phyloP scores from a whole-genome alignment of 1,140 invertebrate genomes.

The Drosophila nigromelanica region DNA sequence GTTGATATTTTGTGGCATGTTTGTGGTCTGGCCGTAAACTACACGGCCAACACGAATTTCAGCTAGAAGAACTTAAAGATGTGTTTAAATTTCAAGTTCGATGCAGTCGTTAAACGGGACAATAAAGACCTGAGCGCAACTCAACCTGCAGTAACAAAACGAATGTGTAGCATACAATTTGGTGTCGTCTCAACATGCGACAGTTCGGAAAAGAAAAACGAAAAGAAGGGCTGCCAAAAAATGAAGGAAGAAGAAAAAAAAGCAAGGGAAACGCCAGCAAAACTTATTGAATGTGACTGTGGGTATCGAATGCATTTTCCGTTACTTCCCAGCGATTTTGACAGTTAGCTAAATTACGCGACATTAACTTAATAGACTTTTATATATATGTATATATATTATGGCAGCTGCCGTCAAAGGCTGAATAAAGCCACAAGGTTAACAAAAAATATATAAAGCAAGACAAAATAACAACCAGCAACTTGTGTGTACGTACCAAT shows the following conservation, averaged over 20 bases:
- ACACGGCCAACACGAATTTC: background rate
- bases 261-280: background rate
- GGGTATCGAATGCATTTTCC: constrained; percentile 67
- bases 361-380: constrained; percentile 80
- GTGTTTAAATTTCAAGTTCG: constrained; percentile 12
- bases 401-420: constrained; percentile 57
- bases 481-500: constrained; percentile 25
- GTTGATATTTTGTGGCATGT: constrained; percentile 37
- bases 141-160: constrained; percentile 10
- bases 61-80: constrained; percentile 10
- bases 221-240: background rate
- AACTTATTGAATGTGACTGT: constrained; percentile 66
- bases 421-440: constrained; percentile 59
- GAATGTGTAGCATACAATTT: constrained; percentile 30
- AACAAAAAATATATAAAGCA: constrained; percentile 40
- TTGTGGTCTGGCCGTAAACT: constrained; percentile 14
- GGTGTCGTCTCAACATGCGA: constrained; percentile 18
- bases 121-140: constrained; percentile 14
- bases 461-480: constrained; percentile 40
- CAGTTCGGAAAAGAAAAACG: background rate
- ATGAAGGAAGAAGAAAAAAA: background rate
- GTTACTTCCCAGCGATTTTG: constrained; percentile 62
- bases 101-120: constrained; percentile 20
- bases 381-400: constrained; percentile 48
- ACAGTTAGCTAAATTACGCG: constrained; percentile 80